phyloP scores from a whole-genome alignment of 2,888 invertebrate genomes.

The Ectropis crepuscularia region DNA sequence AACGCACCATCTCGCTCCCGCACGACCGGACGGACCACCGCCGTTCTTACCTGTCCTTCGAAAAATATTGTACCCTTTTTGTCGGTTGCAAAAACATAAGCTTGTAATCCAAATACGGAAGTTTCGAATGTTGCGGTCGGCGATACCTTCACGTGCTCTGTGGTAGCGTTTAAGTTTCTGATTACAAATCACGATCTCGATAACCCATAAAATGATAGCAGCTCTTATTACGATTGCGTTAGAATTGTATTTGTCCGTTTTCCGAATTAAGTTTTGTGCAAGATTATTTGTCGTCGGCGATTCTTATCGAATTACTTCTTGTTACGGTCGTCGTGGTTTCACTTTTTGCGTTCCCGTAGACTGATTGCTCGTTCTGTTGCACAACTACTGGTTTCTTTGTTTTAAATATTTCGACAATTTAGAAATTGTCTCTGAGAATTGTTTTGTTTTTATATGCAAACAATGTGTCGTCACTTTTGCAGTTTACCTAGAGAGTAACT shows the following conservation, averaged over 20 bases:
- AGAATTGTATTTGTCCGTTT: slow-evolving; percentile 30
- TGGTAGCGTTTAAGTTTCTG: slow-evolving; percentile 34
- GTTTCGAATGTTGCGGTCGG: slow-evolving; percentile 37
- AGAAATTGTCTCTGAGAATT: slow-evolving; percentile 31
- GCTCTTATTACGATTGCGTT: slow-evolving; percentile 26
- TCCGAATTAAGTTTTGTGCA: slow-evolving; percentile 22
- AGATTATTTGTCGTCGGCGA: slow-evolving; percentile 39
- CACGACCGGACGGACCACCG: slow-evolving; percentile 42
- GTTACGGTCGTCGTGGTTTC: slow-evolving; percentile 52
- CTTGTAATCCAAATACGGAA: slow-evolving; percentile 32
- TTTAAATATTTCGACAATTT: slow-evolving; percentile 24
- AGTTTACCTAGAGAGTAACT: slow-evolving; percentile 32
- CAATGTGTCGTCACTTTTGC: slow-evolving; percentile 29
- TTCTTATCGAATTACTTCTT: slow-evolving; percentile 54
- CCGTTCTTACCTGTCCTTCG: slow-evolving; percentile 49
- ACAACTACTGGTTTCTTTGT: slow-evolving; percentile 37
- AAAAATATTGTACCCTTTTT: slow-evolving; percentile 34
- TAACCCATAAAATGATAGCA: slow-evolving; percentile 21
- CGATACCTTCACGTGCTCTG: slow-evolving; percentile 36
- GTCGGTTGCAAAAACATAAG: slow-evolving; percentile 28
- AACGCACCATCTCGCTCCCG: slow-evolving; percentile 56
- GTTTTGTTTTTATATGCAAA: slow-evolving; percentile 34
- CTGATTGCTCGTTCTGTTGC: slow-evolving; percentile 46
- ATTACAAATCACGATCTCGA: slow-evolving; percentile 31
- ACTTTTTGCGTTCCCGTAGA: slow-evolving; percentile 45